phyloP scores from a whole-genome alignment of 2,113 vertebrate species.

The Labeo catla region DNA sequence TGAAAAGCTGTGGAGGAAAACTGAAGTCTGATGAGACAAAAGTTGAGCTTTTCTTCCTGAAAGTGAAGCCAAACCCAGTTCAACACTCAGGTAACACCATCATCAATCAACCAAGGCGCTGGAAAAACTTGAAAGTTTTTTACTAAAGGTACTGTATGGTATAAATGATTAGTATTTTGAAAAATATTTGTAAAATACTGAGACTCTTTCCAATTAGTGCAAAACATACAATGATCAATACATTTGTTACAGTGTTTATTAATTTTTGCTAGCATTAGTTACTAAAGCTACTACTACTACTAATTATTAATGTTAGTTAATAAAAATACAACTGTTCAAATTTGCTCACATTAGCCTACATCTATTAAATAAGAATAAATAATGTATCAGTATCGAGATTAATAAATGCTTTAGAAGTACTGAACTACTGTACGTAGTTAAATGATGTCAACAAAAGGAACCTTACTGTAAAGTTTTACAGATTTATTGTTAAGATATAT shows the following conservation, averaged over 20 bases:
- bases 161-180: not conserved
- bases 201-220: not conserved
- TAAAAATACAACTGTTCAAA: too few relatives aligned
- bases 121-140: not conserved
- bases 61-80: not conserved
- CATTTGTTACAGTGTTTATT: not conserved
- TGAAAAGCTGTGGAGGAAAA: not conserved
- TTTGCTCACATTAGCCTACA: too few relatives aligned
- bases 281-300: too few relatives aligned
- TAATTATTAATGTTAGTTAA: too few relatives aligned
- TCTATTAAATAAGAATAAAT: too few relatives aligned
- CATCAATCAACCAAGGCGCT: not conserved
- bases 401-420: too few relatives aligned
- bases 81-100: slow-evolving; percentile 2
- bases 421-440: not conserved
- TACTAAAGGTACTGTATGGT: not conserved
- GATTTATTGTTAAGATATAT: too few relatives aligned
- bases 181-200: not conserved
- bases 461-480: too few relatives aligned
- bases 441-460: not conserved
- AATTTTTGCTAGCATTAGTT: too few relatives aligned
- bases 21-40: not conserved
- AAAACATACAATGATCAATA: not conserved
- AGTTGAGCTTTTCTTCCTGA: not conserved
- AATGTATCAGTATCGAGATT: too few relatives aligned